Evolutionary conservation across 2,888 invertebrate genomes (phyloP).

Genomic region (Clistopyga incitator): DNA sequence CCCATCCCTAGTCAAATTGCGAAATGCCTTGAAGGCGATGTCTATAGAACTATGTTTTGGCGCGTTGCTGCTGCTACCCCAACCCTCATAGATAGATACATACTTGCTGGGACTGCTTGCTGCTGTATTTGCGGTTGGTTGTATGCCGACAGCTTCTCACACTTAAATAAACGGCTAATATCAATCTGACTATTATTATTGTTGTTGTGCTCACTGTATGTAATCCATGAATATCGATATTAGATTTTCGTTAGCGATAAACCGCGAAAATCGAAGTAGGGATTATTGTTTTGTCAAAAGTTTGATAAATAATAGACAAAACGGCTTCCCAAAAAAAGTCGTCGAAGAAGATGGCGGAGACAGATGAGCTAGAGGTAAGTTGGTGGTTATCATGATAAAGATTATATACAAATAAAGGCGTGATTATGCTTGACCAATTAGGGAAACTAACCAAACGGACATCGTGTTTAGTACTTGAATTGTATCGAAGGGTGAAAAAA

Average conservation of each 20-base stretch:
- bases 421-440: neutral
- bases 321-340: conserved; percentile 81
- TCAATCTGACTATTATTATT: neutral
- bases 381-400: conserved; percentile 17
- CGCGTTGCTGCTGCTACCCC: neutral
- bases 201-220: conserved; percentile 2
- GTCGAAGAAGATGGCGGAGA: conserved; percentile 82
- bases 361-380: conserved; percentile 83
- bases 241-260: conserved; percentile 28
- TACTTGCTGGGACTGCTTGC: neutral
- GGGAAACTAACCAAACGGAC: neutral
- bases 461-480: neutral
- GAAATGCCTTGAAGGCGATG: too few species aligned
- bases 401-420: neutral
- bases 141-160: neutral
- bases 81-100: neutral
- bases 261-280: conserved; percentile 44
- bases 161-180: neutral
- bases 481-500: neutral
- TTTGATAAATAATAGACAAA: conserved; percentile 69
- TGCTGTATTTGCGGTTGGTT: neutral
- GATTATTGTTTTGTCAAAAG: conserved; percentile 40
- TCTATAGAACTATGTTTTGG: neutral
- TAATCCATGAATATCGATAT: conserved; percentile 58
- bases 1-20: too few species aligned